These are phyloP conservation scores for Bergia puertoricense DNA, from an alignment of 92 coral and sea anemone genomes.

Conservation along the genomic window DNA sequence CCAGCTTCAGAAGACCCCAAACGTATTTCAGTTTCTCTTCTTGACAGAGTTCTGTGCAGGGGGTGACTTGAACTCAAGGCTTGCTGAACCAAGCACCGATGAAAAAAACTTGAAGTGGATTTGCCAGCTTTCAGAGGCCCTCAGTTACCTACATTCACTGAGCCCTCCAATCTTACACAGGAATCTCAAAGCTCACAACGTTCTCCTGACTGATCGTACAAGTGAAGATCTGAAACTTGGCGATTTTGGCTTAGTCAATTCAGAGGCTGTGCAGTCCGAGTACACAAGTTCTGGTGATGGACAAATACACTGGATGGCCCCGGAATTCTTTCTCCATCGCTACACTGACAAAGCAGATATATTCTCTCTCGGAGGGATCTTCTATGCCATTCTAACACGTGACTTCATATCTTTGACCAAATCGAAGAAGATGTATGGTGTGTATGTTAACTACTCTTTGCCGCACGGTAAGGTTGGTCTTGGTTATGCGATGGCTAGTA, in stretches of 20 bases:
- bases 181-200: constrained; percentile 42
- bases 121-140: constrained; percentile 76
- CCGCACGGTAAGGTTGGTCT: constrained; percentile 11
- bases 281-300: constrained; percentile 53
- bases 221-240: background rate
- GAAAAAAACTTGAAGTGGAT: constrained; percentile 68
- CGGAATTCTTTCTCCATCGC: constrained; percentile 56
- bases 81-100: constrained; percentile 45
- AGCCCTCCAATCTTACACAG: constrained; percentile 24
- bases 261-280: background rate
- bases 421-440: constrained; percentile 66
- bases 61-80: constrained; percentile 69
- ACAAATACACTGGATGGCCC: constrained; percentile 67
- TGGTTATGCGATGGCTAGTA: constrained; percentile 52
- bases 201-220: constrained; percentile 53
- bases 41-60: constrained; percentile 74
- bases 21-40: constrained; percentile 49
- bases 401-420: constrained; percentile 19
- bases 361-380: constrained; percentile 70
- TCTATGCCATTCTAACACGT: constrained; percentile 72
- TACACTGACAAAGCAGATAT: constrained; percentile 71
- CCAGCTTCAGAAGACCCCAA: constrained; percentile 17
- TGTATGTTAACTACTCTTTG: constrained; percentile 37
- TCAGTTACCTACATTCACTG: constrained; percentile 31
- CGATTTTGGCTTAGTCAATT: constrained; percentile 14